A percentile compares a stretch with the other conserved stretches of the same genome.
Evolutionary conservation across 2,888 invertebrate genomes (phyloP).

Genomic region (Sialis fuliginosa): DNA sequence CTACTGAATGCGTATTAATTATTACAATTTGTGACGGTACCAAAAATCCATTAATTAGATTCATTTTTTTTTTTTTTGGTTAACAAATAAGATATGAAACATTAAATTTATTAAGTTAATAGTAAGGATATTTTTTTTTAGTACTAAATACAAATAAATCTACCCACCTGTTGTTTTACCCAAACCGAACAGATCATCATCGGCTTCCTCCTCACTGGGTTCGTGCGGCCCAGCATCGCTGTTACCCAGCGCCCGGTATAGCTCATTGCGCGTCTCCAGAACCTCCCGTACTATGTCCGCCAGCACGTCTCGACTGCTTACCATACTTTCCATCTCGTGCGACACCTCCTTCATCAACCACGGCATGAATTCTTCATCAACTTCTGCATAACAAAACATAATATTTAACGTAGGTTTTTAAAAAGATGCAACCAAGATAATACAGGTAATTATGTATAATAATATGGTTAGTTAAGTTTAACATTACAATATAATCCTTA

Average conservation of each 20-base stretch:
- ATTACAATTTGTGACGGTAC: too few relatives aligned
- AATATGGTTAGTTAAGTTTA: too few relatives aligned
- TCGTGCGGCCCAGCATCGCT: constrained; percentile 9
- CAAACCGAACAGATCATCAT: background rate
- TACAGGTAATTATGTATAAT: background rate
- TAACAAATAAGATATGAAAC: too few relatives aligned
- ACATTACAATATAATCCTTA: too few relatives aligned
- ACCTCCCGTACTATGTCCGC: constrained; percentile 62
- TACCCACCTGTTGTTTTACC: background rate
- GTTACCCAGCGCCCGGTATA: constrained; percentile 29
- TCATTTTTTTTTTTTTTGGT: too few relatives aligned
- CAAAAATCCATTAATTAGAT: too few relatives aligned
- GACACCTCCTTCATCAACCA: constrained; percentile 75
- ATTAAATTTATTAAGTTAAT: too few relatives aligned
- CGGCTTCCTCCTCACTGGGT: constrained; percentile 8
- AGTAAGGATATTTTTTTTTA: too few relatives aligned
- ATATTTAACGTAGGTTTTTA: background rate
- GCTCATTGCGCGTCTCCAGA: constrained; percentile 52
- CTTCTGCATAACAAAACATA: constrained; percentile 31
- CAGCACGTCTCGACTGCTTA: constrained; percentile 64
- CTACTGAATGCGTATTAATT: too few relatives aligned
- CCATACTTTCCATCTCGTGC: constrained; percentile 60
- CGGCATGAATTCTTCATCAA: constrained; percentile 68
- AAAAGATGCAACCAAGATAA: background rate
- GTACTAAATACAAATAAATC: too few relatives aligned